These are phyloP conservation scores for Steatocranus sp. DNA, from an alignment of 2,797 vertebrate species.

Conservation along the genomic window DNA sequence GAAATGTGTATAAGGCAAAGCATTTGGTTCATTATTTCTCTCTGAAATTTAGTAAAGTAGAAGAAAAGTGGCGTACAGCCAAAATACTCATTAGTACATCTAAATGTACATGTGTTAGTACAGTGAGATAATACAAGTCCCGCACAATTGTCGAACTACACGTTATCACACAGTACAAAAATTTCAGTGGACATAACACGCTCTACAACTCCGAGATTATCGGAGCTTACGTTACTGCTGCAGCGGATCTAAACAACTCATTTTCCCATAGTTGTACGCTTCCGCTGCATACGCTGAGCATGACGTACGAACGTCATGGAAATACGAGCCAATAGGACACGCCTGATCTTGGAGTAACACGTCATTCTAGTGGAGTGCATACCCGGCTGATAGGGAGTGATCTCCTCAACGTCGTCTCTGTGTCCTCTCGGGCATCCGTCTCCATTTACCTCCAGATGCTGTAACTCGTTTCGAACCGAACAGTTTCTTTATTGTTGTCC, in stretches of 20 bases:
- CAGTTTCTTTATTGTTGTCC: neutral
- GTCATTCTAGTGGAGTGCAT: constrained; percentile 61
- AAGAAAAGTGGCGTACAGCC: neutral
- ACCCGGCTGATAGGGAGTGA: constrained; percentile 49
- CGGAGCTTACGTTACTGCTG: neutral
- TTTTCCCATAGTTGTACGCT: constrained; percentile 5
- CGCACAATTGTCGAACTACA: neutral
- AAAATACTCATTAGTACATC: neutral
- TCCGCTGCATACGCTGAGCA: neutral
- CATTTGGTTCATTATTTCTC: neutral
- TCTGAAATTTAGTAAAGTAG: neutral
- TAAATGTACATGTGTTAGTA: neutral
- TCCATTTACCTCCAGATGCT: constrained; percentile 32
- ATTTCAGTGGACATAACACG: neutral
- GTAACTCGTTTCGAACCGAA: neutral
- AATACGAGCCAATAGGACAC: constrained; percentile 52
- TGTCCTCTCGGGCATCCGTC: neutral
- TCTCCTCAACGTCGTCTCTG: constrained; percentile 3
- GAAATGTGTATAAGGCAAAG: neutral
- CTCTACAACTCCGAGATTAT: neutral
- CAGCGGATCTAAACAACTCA: neutral
- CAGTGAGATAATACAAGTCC: neutral
- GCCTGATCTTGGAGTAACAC: constrained; percentile 65
- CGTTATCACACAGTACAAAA: neutral
- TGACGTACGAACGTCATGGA: neutral